Base-by-base conservation (phyloP, 2,113 vertebrate genomes). In the Onychostoma macrolepis region DNA sequence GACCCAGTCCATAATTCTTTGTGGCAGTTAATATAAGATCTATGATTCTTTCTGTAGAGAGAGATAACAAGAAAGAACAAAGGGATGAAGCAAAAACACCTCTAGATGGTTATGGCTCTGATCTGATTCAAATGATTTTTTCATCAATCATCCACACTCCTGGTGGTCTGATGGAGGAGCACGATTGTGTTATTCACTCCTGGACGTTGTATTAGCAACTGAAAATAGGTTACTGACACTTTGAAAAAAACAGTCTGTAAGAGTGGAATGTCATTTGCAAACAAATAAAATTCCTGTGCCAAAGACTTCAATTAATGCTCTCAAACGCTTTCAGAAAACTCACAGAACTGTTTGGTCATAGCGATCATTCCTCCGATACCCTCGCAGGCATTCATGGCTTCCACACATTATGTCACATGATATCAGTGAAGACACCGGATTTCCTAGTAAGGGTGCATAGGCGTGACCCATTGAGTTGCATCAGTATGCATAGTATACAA, bases 1-100 rank as follows among this genome's bases (percentile, higher is more conserved):
- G 94, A 90, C 96, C 95, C 90, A 99, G 95, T 76, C 96, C 97
- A 61, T 96, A 99, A 89, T 96, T 94, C 95, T 99, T 99, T 33
- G 97, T 99, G 90, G 91, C 91, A 80, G 95, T 95, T 95, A 99
- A 94, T 94, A 99, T 99, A 90, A 91, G 95, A 94, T 98, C 97
- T 91, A 99, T 98, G 90, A 98, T 93, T 94, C 95, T 97, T 92
- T 99, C 98, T 99, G 95, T 58, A 90, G 69, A 86, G 30, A 67
- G 53, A 79, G 33, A 26, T 26, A 86, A 69, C 85, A 86, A 67
- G 79, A 15, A 80, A 33, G 50, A 43, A 84, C 80, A 86, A 43
- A 58, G 4, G 3, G 1, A n/a, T 81, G 19, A 89, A 85, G 67
- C 81, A 61, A 10, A 61, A 21, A 36, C 26, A 38, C 5, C 24